Evolutionary conservation across 1,140 invertebrate genomes (phyloP), one percentile per base, ranked within the genome.

Genomic region (Araneus ventricosus): DNA sequence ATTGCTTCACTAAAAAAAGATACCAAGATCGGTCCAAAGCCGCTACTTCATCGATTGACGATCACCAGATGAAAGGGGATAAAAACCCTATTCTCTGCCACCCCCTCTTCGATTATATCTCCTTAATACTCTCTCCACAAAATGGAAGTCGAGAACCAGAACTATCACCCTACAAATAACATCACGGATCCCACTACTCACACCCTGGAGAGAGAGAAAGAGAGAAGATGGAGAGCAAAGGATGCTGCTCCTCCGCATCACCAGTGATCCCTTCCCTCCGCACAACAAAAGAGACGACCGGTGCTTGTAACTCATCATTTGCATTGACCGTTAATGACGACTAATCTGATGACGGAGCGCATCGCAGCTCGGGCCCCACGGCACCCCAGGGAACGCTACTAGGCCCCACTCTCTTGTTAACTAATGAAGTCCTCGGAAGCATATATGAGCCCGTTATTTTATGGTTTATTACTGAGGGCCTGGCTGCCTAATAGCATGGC

Each of bases 321-420:
- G 91, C 91, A 93, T 93, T 93, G 91, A 93, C 91, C 91, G 91
- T 93, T 93, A 93, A 93, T 93, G 91, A 88, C 91, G 84, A 88
- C 91, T 93, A 92, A 92, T 92, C 90, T 86, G 90, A 92, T 92
- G 82, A 84, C 34, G 63, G 90, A 87, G 67, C 63, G 39, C 70
- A 75, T 75, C 30, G 70, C 70, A 34, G 30, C 70, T 75, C 70
- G 63, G 41, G 70, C 39, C 88, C 67, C 88, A 90, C 67, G 45
- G 88, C 88, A 91, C 79, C 90, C 90, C 22, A 52, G 80, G 84
- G 90, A 79, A 45, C n/a, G 17, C 52, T n/a, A 3, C 90, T 24
- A 22, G 41, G 79, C 37, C 45, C 41, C 30, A 57, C 30, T n/a
- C 27, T 80, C 61, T 92, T 79, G 90, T 87, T 92, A 92, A 87